A percentile compares a stretch with the other conserved stretches of the same genome.
Evolutionary conservation across 2,888 invertebrate genomes (phyloP).

Genomic region (Drosophila aldrichi): DNA sequence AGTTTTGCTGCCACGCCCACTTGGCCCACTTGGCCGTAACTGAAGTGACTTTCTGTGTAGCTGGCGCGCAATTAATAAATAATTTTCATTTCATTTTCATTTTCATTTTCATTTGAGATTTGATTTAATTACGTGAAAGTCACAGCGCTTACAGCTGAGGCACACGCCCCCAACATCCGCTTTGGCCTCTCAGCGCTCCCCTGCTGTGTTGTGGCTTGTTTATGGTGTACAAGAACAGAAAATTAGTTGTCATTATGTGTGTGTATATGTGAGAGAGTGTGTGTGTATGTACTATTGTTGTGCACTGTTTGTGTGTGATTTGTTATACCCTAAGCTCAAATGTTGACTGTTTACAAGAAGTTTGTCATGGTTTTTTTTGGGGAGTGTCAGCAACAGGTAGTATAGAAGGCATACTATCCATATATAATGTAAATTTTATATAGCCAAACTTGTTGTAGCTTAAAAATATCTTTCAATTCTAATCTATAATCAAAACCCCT

Average conservation of each 20-base stretch:
- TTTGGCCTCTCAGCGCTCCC: not conserved
- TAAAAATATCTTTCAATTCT: too few relatives aligned
- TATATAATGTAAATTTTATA: not conserved
- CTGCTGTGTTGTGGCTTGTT: conserved; percentile 11
- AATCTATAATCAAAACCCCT: too few relatives aligned
- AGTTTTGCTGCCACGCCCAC: conserved; percentile 15
- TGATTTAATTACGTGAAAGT: conserved; percentile 79
- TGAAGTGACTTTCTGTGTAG: conserved; percentile 46
- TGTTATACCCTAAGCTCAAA: not conserved
- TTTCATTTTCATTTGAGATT: conserved; percentile 76
- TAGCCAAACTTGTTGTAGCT: too few relatives aligned
- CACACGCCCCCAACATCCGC: conserved; percentile 11
- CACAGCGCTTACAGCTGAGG: conserved; percentile 13
- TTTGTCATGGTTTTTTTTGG: not conserved
- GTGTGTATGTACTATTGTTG: conserved; percentile 23
- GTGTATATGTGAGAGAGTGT: conserved; percentile 1
- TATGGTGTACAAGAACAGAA: conserved; percentile 63
- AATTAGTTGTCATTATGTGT: conserved; percentile 71
- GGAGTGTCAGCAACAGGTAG: not conserved
- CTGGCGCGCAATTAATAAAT: conserved; percentile 70
- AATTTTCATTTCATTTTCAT: conserved; percentile 80
- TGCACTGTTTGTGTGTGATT: conserved; percentile 25
- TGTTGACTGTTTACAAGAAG: not conserved
- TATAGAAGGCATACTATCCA: not conserved
- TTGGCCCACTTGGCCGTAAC: not conserved